Evolutionary conservation across 2,797 vertebrate species (phyloP).

Genomic region (Jordanella pulchra): DNA sequence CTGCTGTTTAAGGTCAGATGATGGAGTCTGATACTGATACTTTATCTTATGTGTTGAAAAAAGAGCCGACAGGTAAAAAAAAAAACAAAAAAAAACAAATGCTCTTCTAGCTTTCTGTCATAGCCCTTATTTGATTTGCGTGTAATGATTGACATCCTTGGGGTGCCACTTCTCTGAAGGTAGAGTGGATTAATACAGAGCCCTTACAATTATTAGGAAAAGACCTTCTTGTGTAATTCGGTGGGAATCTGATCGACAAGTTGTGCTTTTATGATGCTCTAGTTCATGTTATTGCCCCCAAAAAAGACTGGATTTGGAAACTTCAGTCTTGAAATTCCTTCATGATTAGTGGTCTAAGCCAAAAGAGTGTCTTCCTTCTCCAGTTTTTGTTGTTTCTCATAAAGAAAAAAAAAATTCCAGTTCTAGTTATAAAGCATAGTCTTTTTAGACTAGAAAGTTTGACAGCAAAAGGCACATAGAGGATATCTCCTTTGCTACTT

Average conservation of each 20-base stretch:
- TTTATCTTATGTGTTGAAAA: background rate
- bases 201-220: conserved; percentile 59
- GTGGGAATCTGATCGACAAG: conserved; percentile 35
- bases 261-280: conserved; percentile 46
- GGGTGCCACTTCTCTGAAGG: conserved; percentile 39
- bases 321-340: conserved; percentile 37
- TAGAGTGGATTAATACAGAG: conserved; percentile 50
- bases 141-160: conserved; percentile 37
- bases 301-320: conserved; percentile 34
- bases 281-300: conserved; percentile 19
- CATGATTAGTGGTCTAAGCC: conserved; percentile 44
- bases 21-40: conserved; percentile 17
- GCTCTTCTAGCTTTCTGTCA: conserved; percentile 30
- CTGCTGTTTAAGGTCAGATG: conserved; percentile 46
- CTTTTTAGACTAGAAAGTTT: conserved; percentile 14
- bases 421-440: conserved; percentile 35
- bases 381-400: conserved; percentile 25
- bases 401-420: conserved; percentile 50
- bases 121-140: conserved; percentile 61
- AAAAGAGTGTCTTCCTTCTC: conserved; percentile 16
- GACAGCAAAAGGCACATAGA: conserved; percentile 67
- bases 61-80: conserved; percentile 7
- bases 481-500: conserved; percentile 51
- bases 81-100: conserved; percentile 15
- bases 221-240: conserved; percentile 37